Percentiles rank a stretch among this genome's conserved stretches.
phyloP scores from a whole-genome alignment of 2,797 vertebrate genomes.

The Falco concolor region DNA sequence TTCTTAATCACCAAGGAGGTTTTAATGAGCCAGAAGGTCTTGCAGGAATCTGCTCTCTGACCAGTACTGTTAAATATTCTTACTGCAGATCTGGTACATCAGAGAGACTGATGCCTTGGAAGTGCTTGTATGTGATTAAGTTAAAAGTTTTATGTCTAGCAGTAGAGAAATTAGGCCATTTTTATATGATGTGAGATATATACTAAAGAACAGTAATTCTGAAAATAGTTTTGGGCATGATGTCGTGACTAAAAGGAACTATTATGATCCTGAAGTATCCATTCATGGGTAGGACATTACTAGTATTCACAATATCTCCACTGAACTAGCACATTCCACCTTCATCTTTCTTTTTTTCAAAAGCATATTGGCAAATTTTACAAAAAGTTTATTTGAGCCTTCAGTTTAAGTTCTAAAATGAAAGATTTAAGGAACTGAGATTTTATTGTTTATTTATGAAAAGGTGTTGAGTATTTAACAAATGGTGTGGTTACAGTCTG shows the following conservation, averaged over 20 bases:
- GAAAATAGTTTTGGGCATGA: background rate
- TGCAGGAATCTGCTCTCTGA: background rate
- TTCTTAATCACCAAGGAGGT: background rate
- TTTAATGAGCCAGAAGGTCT: background rate
- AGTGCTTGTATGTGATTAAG: background rate
- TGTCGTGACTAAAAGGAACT: background rate
- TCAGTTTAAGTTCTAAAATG: background rate
- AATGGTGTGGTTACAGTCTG: background rate
- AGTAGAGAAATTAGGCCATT: background rate
- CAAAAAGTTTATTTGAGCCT: background rate
- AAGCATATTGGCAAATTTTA: background rate
- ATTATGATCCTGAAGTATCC: background rate
- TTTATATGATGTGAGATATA: background rate
- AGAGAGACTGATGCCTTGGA: background rate
- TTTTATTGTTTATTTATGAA: background rate
- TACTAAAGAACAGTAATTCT: background rate
- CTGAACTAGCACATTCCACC: background rate
- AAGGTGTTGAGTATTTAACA: background rate
- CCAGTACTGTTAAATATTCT: background rate
- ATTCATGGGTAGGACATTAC: rapidly evolving
- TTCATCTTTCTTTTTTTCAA: background rate
- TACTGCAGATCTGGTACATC: background rate
- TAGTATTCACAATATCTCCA: background rate
- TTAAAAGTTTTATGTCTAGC: background rate
- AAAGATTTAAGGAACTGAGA: background rate